Evolutionary conservation across 2,113 vertebrate genomes (phyloP).

Genomic region (Dasyprocta punctata): DNA sequence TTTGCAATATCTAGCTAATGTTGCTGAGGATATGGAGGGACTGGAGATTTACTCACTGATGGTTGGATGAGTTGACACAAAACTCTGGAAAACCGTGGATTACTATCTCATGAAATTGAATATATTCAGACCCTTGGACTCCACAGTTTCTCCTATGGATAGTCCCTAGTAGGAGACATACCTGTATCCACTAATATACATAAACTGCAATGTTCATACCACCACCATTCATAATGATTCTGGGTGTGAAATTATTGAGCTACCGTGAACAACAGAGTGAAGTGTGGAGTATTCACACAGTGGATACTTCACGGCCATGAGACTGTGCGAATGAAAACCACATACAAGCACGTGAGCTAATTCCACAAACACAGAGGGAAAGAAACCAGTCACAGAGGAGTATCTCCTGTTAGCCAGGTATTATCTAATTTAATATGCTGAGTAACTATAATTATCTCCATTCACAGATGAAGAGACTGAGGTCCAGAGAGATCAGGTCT

Average conservation of each 20-base stretch:
- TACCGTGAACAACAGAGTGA: not conserved
- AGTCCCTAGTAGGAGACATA: not conserved
- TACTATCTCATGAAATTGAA: not conserved
- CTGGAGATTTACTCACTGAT: not conserved
- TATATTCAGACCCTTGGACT: not conserved
- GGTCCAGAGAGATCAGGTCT: not conserved
- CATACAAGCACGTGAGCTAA: not conserved
- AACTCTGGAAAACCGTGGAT: not conserved
- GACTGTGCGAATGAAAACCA: not conserved
- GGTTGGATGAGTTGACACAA: not conserved
- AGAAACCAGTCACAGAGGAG: not conserved
- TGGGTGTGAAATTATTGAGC: not conserved
- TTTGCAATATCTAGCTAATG: not conserved
- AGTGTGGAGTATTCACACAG: accelerated
- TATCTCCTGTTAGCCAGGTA: not conserved
- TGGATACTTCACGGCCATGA: not conserved
- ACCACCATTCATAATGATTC: too few species aligned
- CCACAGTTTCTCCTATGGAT: not conserved
- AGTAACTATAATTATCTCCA: not conserved
- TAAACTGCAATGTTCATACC: not conserved
- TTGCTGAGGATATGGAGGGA: not conserved
- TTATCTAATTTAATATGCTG: not conserved
- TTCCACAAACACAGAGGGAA: not conserved
- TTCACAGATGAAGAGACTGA: not conserved
- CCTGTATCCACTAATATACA: not conserved